Evolutionary conservation across 1,140 invertebrate genomes (phyloP).

Genomic region (Diachasmimorpha longicaudata): DNA sequence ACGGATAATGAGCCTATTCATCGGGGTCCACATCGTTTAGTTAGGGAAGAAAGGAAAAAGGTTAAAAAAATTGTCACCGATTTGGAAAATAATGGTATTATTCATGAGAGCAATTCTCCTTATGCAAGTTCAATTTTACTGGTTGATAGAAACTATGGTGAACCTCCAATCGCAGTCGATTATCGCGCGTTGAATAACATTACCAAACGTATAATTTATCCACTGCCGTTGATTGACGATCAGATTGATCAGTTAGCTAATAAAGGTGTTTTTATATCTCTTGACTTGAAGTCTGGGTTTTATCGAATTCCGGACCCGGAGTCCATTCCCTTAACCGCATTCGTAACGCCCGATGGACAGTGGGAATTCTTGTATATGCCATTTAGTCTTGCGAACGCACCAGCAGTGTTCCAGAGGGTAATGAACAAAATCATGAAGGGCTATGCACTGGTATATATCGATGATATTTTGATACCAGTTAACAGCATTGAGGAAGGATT

Average conservation of each 20-base stretch:
- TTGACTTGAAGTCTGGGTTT: conserved; percentile 39
- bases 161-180: not conserved
- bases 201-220: not conserved
- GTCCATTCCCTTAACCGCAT: conserved; percentile 25
- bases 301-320: conserved; percentile 29
- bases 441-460: conserved; percentile 32
- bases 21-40: conserved; percentile 7
- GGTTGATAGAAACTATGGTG: not conserved
- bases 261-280: conserved; percentile 37
- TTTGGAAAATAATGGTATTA: not conserved
- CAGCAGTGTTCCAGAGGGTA: conserved; percentile 34
- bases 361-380: conserved; percentile 42
- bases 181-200: not conserved
- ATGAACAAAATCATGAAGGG: conserved; percentile 36
- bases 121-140: not conserved
- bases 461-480: conserved; percentile 38
- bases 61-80: not conserved
- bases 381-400: conserved; percentile 36
- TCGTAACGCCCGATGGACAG: conserved; percentile 33
- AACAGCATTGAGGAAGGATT: conserved; percentile 22
- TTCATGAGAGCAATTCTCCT: not conserved
- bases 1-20: conserved; percentile 23
- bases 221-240: not conserved
- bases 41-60: not conserved
- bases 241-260: conserved; percentile 24